Conservation (phyloP, 1,140 invertebrate genomes). For the Gonioctena quinquepunctata region DNA sequence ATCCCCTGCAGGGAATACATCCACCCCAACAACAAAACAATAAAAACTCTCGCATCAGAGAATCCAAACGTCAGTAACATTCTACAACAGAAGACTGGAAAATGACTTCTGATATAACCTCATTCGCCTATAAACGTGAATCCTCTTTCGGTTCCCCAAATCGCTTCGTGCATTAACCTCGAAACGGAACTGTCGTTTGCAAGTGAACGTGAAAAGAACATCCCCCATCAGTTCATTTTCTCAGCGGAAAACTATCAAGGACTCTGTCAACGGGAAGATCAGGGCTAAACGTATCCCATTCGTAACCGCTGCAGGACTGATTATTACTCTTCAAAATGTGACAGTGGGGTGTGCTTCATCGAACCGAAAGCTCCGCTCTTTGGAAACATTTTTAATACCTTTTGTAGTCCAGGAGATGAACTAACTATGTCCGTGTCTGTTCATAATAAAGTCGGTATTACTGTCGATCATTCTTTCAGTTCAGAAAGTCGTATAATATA, state of each 20-base stretch:
- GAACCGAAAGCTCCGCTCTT: not conserved
- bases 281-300: not conserved
- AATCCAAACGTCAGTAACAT: no score
- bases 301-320: not conserved
- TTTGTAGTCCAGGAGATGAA: not conserved
- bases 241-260: not conserved
- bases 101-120: no score
- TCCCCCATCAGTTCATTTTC: not conserved
- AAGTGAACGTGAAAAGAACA: not conserved
- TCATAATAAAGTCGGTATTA: not conserved
- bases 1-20: no score
- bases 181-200: not conserved
- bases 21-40: no score
- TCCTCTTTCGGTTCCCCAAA: no score
- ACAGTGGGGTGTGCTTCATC: constrained; percentile 5
- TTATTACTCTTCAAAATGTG: not conserved
- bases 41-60: no score
- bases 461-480: not conserved
- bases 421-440: not conserved
- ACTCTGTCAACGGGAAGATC: constrained; percentile 1
- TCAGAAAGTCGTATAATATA: no score
- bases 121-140: no score
- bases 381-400: not conserved
- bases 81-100: no score
- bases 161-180: no score